phyloP scores from a whole-genome alignment of 2,113 vertebrate genomes.

The Parus major region DNA sequence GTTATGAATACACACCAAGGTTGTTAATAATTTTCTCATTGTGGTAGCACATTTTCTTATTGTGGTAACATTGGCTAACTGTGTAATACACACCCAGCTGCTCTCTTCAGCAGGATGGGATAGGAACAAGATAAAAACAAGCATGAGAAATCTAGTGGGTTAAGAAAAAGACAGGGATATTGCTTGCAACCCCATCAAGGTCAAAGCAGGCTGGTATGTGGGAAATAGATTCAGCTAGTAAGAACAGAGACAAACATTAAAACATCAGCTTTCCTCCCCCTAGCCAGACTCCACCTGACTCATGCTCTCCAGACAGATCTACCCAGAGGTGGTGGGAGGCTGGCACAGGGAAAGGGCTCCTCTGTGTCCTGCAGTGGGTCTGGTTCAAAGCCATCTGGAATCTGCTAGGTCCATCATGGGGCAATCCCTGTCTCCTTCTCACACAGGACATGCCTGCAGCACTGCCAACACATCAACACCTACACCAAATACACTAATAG shows the following conservation, averaged over 20 bases:
- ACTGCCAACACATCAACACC: not conserved
- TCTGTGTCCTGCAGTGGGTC: not conserved
- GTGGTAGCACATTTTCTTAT: not conserved
- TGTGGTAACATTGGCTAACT: fast-evolving
- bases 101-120: not conserved
- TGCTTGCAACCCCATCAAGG: not conserved
- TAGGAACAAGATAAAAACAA: not conserved
- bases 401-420: not conserved
- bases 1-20: not conserved
- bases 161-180: not conserved
- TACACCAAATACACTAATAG: fast-evolving
- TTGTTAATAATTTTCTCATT: not conserved
- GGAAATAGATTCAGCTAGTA: not conserved
- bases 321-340: not conserved
- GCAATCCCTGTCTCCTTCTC: not conserved
- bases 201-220: not conserved
- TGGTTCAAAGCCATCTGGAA: not conserved
- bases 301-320: not conserved
- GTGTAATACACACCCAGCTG: not conserved
- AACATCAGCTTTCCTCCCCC: fast-evolving
- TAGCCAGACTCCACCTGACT: not conserved
- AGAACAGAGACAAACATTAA: not conserved
- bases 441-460: fast-evolving
- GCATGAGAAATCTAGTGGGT: not conserved
- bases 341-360: fast-evolving